These are phyloP conservation scores for Panagrolaimus sp. DNA, from an alignment of 1,140 invertebrate species.

Conservation along the genomic window DNA sequence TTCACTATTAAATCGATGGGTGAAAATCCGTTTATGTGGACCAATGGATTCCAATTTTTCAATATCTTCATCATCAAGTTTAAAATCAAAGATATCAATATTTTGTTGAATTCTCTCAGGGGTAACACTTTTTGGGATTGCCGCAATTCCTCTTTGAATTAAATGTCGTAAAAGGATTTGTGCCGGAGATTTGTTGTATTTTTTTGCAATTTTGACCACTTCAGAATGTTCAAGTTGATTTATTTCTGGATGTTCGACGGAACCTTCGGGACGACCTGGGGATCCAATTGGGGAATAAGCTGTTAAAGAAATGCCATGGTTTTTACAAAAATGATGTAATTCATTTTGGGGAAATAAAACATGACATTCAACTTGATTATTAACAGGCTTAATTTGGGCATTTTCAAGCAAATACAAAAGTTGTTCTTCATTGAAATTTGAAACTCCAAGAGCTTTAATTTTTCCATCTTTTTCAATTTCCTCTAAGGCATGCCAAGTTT, in stretches of 20 bases:
- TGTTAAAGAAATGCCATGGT: constrained; percentile 52
- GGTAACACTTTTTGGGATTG: constrained; percentile 8
- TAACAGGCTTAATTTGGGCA: not conserved
- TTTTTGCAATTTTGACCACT: not conserved
- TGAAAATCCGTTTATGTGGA: constrained; percentile 31
- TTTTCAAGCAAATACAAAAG: not conserved
- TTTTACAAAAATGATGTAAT: constrained; percentile 44
- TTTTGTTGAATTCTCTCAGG: constrained; percentile 3
- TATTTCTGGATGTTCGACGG: constrained; percentile 11
- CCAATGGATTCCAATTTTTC: no score
- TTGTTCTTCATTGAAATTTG: constrained; percentile 59
- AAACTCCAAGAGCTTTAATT: constrained; percentile 60
- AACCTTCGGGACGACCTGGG: constrained; percentile 44
- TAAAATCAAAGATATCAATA: constrained; percentile 7
- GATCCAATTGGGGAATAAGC: constrained; percentile 59
- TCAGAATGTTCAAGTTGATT: not conserved
- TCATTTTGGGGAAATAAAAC: constrained; percentile 29
- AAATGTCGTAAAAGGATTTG: constrained; percentile 14
- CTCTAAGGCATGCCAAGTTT: constrained; percentile 56
- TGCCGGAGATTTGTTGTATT: constrained; percentile 15
- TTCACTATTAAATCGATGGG: constrained; percentile 36
- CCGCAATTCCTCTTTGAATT: constrained; percentile 11
- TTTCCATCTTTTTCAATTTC: constrained; percentile 56
- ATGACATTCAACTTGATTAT: constrained; percentile 25
- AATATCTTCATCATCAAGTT: no score